A percentile compares a stretch with the other conserved stretches of the same genome.
These are phyloP conservation scores for Chrysolina oricalcia DNA, from an alignment of 2,888 invertebrate species.

Conservation along the genomic window DNA sequence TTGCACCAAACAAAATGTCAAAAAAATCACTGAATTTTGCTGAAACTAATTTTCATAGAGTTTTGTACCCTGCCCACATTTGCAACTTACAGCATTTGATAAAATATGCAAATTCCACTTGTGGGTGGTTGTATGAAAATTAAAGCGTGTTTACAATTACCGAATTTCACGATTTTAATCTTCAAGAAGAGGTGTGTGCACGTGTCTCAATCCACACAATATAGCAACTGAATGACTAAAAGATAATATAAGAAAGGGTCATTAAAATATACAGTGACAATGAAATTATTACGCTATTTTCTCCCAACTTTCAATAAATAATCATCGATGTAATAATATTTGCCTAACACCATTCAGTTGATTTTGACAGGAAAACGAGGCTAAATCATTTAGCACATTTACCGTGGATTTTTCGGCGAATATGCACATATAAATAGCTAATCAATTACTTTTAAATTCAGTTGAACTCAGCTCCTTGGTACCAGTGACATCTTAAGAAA, in stretches of 20 bases:
- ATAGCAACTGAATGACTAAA: not conserved
- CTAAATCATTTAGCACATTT: conserved; percentile 46
- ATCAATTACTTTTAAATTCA: conserved; percentile 30
- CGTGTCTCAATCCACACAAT: not conserved
- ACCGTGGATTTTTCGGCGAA: conserved; percentile 32
- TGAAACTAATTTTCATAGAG: too few species aligned
- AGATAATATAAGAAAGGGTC: not conserved
- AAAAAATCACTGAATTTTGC: too few species aligned
- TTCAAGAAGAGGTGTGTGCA: conserved; percentile 2
- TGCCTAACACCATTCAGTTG: conserved; percentile 34
- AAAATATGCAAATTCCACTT: too few species aligned
- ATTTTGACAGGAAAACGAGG: conserved; percentile 40
- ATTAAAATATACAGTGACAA: conserved; percentile 21
- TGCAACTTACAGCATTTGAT: too few species aligned
- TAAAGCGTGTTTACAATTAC: too few species aligned
- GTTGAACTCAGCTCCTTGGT: conserved; percentile 36
- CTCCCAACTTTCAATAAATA: conserved; percentile 39
- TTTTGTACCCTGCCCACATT: too few species aligned
- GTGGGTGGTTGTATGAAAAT: too few species aligned
- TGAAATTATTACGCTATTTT: conserved; percentile 26
- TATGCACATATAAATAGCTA: conserved; percentile 42
- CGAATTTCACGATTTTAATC: not conserved
- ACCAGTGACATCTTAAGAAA: conserved; percentile 31
- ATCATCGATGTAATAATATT: conserved; percentile 42
- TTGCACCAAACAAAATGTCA: too few species aligned